Conservation (phyloP, 2,113 vertebrate genomes). For the Phaethornis superciliosus region DNA sequence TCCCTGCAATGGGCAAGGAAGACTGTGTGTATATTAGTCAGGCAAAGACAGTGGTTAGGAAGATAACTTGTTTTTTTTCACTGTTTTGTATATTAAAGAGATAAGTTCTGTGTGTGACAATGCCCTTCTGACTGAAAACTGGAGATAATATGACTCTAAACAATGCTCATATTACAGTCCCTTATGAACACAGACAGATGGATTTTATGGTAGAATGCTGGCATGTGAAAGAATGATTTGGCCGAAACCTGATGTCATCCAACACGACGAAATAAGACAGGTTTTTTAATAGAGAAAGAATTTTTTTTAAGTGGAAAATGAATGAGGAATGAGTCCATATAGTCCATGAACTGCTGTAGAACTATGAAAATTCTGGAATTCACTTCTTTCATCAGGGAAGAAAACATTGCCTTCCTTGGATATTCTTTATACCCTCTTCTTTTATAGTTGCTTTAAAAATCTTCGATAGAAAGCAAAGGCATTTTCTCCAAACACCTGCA, state of each 20-base stretch:
- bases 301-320: neutral
- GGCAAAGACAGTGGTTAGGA: neutral
- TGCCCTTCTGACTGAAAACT: neutral
- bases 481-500: constrained; percentile 36
- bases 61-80: neutral
- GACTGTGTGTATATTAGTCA: neutral
- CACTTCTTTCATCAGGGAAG: constrained; percentile 23
- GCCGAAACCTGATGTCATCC: neutral
- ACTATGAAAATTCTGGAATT: neutral
- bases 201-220: neutral
- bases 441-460: constrained; percentile 19
- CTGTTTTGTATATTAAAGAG: neutral
- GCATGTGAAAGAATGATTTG: neutral
- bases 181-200: neutral
- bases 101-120: neutral
- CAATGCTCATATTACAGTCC: neutral
- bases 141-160: neutral
- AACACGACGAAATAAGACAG: neutral
- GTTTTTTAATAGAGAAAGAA: neutral
- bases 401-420: constrained; percentile 27
- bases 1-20: neutral
- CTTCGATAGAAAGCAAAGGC: constrained; percentile 28
- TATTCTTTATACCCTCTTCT: neutral
- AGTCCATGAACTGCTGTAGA: constrained; percentile 6
- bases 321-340: neutral